phyloP scores from a whole-genome alignment of 2,797 vertebrate species.

The Syndactyla subalaris region DNA sequence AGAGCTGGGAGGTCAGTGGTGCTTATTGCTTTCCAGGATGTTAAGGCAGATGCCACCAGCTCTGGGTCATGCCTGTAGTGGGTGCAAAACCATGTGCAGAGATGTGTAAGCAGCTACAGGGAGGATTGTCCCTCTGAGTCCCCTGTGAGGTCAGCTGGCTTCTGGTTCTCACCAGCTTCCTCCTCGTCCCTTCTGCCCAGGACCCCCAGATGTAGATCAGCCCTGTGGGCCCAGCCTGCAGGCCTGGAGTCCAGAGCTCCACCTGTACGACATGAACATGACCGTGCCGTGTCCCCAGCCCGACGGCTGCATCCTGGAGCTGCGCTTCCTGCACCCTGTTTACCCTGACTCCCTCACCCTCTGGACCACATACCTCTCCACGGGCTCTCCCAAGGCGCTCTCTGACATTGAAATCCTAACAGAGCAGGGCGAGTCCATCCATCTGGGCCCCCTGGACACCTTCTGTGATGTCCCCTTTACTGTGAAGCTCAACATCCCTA shows the following conservation, averaged over 20 bases:
- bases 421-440: conserved; percentile 81
- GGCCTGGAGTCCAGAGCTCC: conserved; percentile 96
- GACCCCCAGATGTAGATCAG: conserved; percentile 93
- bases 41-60: background rate
- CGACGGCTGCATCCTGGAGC: conserved; percentile 89
- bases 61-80: fast-evolving
- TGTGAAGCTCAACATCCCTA: conserved; percentile 80
- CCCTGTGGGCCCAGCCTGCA: conserved; percentile 95
- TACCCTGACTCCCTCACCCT: conserved; percentile 86
- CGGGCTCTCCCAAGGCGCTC: conserved; percentile 78
- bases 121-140: background rate
- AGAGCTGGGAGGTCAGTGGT: background rate
- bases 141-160: background rate
- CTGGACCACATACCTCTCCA: conserved; percentile 93
- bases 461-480: conserved; percentile 94
- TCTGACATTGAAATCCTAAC: conserved; percentile 87
- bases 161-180: background rate
- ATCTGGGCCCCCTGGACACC: conserved; percentile 86
- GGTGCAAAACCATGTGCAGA: background rate
- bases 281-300: conserved; percentile 89
- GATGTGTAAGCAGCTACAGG: background rate
- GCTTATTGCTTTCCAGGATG: background rate
- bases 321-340: conserved; percentile 86
- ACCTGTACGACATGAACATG: conserved; percentile 92
- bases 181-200: conserved; percentile 65